Base-by-base conservation (phyloP, 2,797 vertebrate genomes). In the Oreochromis grahami region DNA sequence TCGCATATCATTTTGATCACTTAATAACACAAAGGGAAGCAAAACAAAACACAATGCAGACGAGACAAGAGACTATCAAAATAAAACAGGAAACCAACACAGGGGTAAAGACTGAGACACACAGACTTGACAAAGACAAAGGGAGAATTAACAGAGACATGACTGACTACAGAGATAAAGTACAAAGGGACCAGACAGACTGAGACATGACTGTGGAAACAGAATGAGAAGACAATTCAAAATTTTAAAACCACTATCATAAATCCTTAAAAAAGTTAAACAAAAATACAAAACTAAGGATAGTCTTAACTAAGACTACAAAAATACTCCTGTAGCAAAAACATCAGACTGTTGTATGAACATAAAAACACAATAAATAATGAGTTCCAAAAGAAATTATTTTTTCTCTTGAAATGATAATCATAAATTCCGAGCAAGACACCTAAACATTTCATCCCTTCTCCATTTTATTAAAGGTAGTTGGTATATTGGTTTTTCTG, bases 321-420 rank as follows among this genome's bases (percentile, higher is more conserved):
- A 56, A 51, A 60, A 7, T 34, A 60, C 29, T 7, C 29, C 9
- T 60, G 17, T 34, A 34, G 1, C 17, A 60, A 60, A 60, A 34
- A 19, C 29, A 60, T 19, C 29, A 34, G 56, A 60, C 29, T 60
- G 56, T 19, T 60, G 6, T 60, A 60, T 19, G 8, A 60, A 60
- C 5, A 19, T 60, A 19, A 60, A 12, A 60, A 34, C 29, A 2
- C 29, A 60, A 60, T 60, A 60, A 60, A 60, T 60, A 34, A 60
- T 19, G 29, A 19, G 29, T 60, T 60, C 29, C 29, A 34, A 34
- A 34, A 60, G 0, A 52, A 2, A 17, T 1, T 1, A 0, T 58
- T 29, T 32, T 32, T 34, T 19, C 15, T 60, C 15, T 19, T 19
- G 29, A 60, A 60, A 60, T 60, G 29, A 60, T 34, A 19, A 19